Percentiles rank a stretch among this genome's conserved stretches.
Evolutionary conservation across 2,113 vertebrate species (phyloP).

Genomic region (Corydoras sp.): DNA sequence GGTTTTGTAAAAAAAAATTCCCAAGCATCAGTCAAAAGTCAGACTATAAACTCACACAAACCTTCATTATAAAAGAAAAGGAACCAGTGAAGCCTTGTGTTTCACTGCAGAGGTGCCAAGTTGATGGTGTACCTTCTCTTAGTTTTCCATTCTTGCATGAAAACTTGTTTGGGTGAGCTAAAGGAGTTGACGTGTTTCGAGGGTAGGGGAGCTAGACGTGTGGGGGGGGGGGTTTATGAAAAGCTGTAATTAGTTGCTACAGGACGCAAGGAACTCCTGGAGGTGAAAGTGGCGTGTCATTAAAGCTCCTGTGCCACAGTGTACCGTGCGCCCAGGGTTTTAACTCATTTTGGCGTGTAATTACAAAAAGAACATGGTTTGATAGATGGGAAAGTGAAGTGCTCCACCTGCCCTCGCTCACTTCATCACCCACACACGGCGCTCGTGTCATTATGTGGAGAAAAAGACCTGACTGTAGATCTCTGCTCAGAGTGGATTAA

Average conservation of each 20-base stretch:
- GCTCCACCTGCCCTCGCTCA: constrained; percentile 10
- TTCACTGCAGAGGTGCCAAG: constrained; percentile 14
- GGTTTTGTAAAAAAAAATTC: no score
- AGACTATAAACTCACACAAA: no score
- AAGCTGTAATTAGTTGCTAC: constrained; percentile 61
- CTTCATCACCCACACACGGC: constrained; percentile 25
- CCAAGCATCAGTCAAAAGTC: no score
- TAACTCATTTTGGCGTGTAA: constrained; percentile 71
- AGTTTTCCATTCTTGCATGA: constrained; percentile 8
- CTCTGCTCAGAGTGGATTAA: constrained; percentile 12
- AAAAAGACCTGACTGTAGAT: constrained; percentile 50
- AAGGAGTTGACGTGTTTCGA: constrained; percentile 26
- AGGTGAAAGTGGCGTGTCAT: constrained; percentile 63
- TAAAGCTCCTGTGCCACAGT: constrained; percentile 50
- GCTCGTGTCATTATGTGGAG: constrained; percentile 56
- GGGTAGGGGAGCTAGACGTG: background rate
- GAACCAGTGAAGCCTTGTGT: no score
- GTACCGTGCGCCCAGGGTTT: constrained; percentile 54
- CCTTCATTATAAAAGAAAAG: no score
- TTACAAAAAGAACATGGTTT: constrained; percentile 67
- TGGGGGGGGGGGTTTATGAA: constrained; percentile 58
- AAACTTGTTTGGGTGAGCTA: constrained; percentile 63
- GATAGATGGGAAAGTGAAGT: constrained; percentile 60
- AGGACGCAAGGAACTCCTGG: constrained; percentile 57
- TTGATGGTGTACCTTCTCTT: constrained; percentile 40